phyloP scores from a whole-genome alignment of 2,113 vertebrate genomes.

The Calonectris borealis region DNA sequence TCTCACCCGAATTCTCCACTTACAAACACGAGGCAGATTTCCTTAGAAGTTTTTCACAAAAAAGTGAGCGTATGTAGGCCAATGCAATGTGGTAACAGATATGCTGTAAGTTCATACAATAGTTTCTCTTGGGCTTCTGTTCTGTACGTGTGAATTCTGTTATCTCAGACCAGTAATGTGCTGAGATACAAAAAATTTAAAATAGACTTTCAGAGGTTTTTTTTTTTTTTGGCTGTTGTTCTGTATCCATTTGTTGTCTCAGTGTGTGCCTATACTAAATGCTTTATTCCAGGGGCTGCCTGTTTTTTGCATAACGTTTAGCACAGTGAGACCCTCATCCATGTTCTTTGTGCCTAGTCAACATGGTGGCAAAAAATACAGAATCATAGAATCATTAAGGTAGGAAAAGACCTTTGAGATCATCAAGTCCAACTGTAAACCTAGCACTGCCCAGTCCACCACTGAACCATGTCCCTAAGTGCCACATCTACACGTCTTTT shows the following conservation, averaged over 20 bases:
- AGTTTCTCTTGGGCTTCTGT: neutral
- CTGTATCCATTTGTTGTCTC: neutral
- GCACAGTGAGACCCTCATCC: neutral
- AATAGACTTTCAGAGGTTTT: neutral
- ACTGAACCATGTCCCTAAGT: no score
- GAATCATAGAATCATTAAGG: no score
- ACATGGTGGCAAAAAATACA: neutral
- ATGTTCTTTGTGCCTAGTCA: neutral
- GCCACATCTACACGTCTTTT: no score
- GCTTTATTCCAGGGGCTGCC: neutral
- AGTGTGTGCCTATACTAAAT: neutral
- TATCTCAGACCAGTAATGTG: neutral
- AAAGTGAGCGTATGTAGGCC: neutral
- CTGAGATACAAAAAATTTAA: neutral
- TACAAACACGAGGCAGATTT: neutral
- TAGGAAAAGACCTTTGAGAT: no score
- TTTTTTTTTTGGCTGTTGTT: neutral
- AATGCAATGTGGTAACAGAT: neutral
- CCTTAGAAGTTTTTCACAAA: neutral
- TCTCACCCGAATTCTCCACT: neutral
- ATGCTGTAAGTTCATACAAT: neutral
- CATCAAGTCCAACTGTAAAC: no score
- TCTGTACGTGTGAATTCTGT: neutral
- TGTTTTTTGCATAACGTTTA: neutral
- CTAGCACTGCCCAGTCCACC: no score